A percentile compares a stretch with the other conserved stretches of the same genome.
Conservation (phyloP, 2,797 vertebrate genomes). For the Chlorospingus semifuscus region DNA sequence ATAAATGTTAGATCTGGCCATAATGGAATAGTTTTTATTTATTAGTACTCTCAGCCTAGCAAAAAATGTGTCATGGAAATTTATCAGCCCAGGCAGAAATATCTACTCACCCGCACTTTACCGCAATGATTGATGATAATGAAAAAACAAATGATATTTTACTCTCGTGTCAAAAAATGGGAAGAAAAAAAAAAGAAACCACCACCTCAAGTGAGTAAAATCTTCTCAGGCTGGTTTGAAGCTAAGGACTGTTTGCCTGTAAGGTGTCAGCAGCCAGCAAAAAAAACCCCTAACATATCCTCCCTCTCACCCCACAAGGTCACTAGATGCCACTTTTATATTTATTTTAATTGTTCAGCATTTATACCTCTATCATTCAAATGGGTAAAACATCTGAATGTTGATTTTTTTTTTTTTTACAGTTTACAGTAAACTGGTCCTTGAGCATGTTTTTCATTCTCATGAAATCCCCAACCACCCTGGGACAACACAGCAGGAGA, state of each 20-base stretch:
- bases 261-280: neutral
- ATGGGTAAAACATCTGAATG: neutral
- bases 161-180: neutral
- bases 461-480: neutral
- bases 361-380: neutral
- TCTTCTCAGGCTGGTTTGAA: neutral
- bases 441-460: neutral
- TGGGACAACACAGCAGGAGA: neutral
- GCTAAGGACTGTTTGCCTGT: neutral
- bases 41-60: slow-evolving; percentile 62
- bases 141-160: slow-evolving; percentile 56
- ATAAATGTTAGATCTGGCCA: slow-evolving; percentile 61
- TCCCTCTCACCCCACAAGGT: neutral
- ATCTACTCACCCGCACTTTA: slow-evolving; percentile 34
- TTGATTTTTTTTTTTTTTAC: neutral
- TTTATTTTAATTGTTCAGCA: neutral
- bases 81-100: slow-evolving; percentile 60
- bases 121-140: slow-evolving; percentile 59
- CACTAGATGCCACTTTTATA: neutral
- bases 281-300: neutral
- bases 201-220: neutral
- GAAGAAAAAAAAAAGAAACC: neutral
- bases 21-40: slow-evolving; percentile 68
- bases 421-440: neutral
- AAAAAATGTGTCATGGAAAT: slow-evolving; percentile 63